Base-by-base conservation (phyloP, 2,888 invertebrate genomes). In the Icerya purchasi region DNA sequence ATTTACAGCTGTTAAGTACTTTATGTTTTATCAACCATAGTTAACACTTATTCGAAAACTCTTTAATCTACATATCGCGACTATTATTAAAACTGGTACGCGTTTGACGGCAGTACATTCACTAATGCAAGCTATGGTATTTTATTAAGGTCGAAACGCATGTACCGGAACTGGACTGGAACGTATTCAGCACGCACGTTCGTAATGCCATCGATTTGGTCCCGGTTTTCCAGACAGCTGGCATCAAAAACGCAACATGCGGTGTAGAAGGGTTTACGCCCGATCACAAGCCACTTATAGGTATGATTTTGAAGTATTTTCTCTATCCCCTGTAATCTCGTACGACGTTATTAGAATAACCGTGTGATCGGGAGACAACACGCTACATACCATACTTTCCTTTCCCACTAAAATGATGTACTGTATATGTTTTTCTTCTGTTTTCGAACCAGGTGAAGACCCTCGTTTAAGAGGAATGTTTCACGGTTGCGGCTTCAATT, bases 231-330 rank as follows among this genome's bases (percentile, higher is more conserved):
- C 79, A 77, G 25, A 76, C 76, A 5, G 78, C 82, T 3, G 91
- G 91, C 2, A 80, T 92, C 21, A 89, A 85, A 70, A 83, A 85
- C 50, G 88, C 88, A 0, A 81, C 91, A 1, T 92, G 89, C 68
- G 92, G 92, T 0, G 89, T 90, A 0, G 91, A 93, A 70, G 84
- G 87, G 1, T 93, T 92, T 69, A 92, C 92, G 0, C 88, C 91
- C 0, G 92, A 93, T 70, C 90, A 91, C 69, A 90, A 82, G 66
- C 90, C 92, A 0, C 69, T 92, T 36, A 75, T 92, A 75, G 92
- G 91, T 66, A 58, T n/a, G 50, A 49, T 49, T 49, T 49, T 49
- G 14, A 49, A 49, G 14, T 49, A 49, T n/a, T 49, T n/a, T 49
- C 10, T n/a, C 50, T 49, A 49, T 49, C 50, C 14, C 53, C 10